A percentile compares a stretch with the other conserved stretches of the same genome.
These are phyloP conservation scores for Centropus bengalensis DNA, from an alignment of 2,113 vertebrate genomes.

Conservation along the genomic window DNA sequence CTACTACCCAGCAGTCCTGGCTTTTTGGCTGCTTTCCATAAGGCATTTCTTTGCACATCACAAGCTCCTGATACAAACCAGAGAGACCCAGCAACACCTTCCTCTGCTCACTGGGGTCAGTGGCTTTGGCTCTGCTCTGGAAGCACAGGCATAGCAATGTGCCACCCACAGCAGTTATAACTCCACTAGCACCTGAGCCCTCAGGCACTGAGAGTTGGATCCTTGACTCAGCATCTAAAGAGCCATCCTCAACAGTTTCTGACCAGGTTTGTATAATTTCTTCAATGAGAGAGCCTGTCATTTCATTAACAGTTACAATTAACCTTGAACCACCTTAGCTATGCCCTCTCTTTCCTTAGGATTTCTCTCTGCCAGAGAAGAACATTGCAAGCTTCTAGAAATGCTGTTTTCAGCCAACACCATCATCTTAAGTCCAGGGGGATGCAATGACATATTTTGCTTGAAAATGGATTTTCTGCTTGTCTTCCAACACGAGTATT, in stretches of 20 bases:
- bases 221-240: neutral
- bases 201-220: neutral
- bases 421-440: neutral
- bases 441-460: neutral
- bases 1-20: no score
- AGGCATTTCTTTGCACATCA: neutral
- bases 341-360: neutral
- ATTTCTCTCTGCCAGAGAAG: neutral
- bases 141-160: neutral
- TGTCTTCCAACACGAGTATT: neutral
- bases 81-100: neutral
- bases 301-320: neutral
- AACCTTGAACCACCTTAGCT: neutral
- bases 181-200: neutral
- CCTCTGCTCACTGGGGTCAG: fast-evolving
- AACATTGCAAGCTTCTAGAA: neutral
- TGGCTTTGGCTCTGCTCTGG: neutral
- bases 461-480: neutral
- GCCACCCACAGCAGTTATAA: neutral
- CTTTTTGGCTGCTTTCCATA: neutral
- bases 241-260: neutral
- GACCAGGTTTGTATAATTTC: neutral
- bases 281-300: neutral
- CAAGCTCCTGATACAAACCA: neutral
- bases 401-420: neutral